phyloP scores from a whole-genome alignment of 1,140 invertebrate genomes.

The Zeugodacus cucurbitae region DNA sequence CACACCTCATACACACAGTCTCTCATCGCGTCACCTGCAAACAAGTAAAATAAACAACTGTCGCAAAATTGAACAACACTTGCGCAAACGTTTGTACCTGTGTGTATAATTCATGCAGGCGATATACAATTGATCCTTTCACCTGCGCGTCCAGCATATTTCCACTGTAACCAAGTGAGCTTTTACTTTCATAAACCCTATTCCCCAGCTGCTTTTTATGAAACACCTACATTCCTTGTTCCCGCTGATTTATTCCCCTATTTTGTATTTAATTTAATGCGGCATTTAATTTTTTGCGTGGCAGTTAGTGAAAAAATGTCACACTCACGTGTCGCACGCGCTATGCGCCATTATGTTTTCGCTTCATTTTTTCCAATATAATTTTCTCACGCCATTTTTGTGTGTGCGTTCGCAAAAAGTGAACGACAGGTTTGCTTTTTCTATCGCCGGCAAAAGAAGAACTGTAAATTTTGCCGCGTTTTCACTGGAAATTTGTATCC shows the following conservation, averaged over 20 bases:
- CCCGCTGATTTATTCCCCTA: background rate
- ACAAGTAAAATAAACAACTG: background rate
- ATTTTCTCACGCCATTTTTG: background rate
- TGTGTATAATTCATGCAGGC: background rate
- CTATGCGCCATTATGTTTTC: background rate
- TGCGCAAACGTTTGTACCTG: background rate
- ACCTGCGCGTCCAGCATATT: background rate
- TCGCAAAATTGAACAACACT: background rate
- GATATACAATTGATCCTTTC: background rate
- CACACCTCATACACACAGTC: background rate
- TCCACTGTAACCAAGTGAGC: background rate
- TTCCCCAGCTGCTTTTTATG: background rate
- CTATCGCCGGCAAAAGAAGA: background rate
- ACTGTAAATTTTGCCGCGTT: background rate
- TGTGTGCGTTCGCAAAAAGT: background rate
- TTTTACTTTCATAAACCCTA: background rate
- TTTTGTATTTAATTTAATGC: background rate
- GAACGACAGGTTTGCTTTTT: background rate
- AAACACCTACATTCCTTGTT: background rate
- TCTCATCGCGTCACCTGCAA: background rate
- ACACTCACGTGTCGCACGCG: background rate
- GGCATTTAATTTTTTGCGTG: background rate
- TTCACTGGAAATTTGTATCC: background rate
- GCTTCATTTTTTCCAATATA: background rate
- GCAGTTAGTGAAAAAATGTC: background rate